A percentile compares a stretch with the other conserved stretches of the same genome.
These are phyloP conservation scores for Papilio elwesi DNA, from an alignment of 2,888 invertebrate genomes.

Conservation along the genomic window DNA sequence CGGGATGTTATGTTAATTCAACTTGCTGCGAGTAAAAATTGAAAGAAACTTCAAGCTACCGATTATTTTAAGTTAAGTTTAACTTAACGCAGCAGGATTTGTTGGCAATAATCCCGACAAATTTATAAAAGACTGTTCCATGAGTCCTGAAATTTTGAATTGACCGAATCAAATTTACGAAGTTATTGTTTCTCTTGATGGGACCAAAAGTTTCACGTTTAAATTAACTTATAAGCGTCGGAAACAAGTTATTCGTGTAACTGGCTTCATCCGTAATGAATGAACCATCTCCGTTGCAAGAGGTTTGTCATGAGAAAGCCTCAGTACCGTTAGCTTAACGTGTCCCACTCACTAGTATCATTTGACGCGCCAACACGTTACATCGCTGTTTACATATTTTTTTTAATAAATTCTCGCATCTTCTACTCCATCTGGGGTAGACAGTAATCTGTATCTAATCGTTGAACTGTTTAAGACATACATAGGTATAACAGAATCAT, in stretches of 20 bases:
- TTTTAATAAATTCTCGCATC: no score
- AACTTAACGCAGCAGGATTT: not conserved
- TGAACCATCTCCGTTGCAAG: not conserved
- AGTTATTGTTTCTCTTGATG: no score
- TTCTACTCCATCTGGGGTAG: no score
- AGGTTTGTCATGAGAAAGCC: not conserved
- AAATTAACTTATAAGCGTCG: not conserved
- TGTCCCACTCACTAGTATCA: not conserved
- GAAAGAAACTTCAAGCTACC: not conserved
- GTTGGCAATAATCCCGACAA: no score
- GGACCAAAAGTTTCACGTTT: not conserved
- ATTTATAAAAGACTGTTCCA: no score
- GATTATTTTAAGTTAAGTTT: not conserved
- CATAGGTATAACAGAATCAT: no score
- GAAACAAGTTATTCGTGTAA: conserved; percentile 7
- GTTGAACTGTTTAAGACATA: no score
- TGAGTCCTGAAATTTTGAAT: no score
- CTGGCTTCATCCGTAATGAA: not conserved
- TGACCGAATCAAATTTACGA: no score
- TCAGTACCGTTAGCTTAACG: not conserved
- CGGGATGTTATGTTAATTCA: not conserved
- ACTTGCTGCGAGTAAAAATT: not conserved
- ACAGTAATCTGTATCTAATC: no score
- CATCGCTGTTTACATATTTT: no score
- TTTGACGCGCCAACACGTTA: no score